These are phyloP conservation scores for Solen grandis DNA, from an alignment of 1,140 invertebrate species.

Conservation along the genomic window DNA sequence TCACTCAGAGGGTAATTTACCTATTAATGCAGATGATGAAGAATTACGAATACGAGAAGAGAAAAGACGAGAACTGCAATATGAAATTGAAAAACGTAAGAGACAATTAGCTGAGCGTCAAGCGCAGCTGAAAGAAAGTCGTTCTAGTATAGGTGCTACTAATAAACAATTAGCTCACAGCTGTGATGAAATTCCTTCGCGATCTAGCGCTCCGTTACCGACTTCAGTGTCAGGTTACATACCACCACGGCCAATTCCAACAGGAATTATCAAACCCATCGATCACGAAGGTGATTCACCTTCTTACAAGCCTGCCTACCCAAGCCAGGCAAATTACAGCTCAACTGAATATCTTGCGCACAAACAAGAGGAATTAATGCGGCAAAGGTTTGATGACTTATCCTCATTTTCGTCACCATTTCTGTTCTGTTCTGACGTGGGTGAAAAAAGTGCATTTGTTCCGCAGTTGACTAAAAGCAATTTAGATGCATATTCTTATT, in stretches of 20 bases:
- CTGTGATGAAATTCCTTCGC: slow-evolving; percentile 75
- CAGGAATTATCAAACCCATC: slow-evolving; percentile 77
- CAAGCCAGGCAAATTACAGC: slow-evolving; percentile 72
- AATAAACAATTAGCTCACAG: slow-evolving; percentile 66
- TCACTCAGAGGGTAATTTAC: slow-evolving; percentile 64
- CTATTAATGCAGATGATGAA: slow-evolving; percentile 68
- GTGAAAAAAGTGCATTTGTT: slow-evolving; percentile 60
- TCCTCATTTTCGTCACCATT: slow-evolving; percentile 64
- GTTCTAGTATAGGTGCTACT: slow-evolving; percentile 39
- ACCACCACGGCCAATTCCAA: slow-evolving; percentile 79
- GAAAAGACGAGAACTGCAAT: slow-evolving; percentile 85
- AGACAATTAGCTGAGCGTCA: slow-evolving; percentile 85
- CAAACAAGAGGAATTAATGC: slow-evolving; percentile 70
- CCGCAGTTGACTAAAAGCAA: slow-evolving; percentile 32
- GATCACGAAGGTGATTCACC: slow-evolving; percentile 66
- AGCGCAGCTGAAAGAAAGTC: slow-evolving; percentile 83
- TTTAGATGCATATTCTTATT: slow-evolving; percentile 52
- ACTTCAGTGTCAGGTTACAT: slow-evolving; percentile 31
- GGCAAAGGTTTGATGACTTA: slow-evolving; percentile 63
- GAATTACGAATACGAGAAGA: slow-evolving; percentile 80
- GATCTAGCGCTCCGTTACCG: slow-evolving; percentile 37
- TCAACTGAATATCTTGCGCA: slow-evolving; percentile 79
- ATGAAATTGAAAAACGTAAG: slow-evolving; percentile 85
- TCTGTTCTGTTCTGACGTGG: slow-evolving; percentile 58
- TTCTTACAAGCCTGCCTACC: slow-evolving; percentile 36